phyloP scores from a whole-genome alignment of 2,888 invertebrate species.

The Pseudococcus jackbeardsleyi region DNA sequence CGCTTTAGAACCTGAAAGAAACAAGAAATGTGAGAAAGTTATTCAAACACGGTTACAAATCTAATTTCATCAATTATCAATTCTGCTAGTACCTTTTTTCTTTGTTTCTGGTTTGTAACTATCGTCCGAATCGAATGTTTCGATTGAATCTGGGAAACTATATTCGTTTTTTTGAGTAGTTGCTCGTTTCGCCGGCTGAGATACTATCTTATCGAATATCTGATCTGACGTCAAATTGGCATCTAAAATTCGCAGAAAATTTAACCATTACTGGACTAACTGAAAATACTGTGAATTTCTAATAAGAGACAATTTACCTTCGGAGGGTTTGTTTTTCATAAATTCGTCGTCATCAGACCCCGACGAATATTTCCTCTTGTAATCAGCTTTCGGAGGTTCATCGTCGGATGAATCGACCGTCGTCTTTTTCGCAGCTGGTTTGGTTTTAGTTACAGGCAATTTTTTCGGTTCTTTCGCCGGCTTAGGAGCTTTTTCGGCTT shows the following conservation, averaged over 20 bases:
- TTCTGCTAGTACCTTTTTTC: background rate
- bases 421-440: slow-evolving; percentile 43
- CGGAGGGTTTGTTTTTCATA: background rate
- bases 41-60: background rate
- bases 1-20: background rate
- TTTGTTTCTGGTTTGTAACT: slow-evolving; percentile 1
- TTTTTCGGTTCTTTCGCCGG: slow-evolving; percentile 9
- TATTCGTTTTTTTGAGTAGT: slow-evolving; percentile 57
- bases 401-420: slow-evolving; percentile 8
- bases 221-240: slow-evolving; percentile 8
- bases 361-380: background rate
- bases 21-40: background rate
- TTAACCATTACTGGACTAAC: too few species aligned
- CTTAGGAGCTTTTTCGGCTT: slow-evolving; percentile 44
- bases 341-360: background rate
- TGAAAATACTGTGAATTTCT: too few species aligned
- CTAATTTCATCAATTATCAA: background rate
- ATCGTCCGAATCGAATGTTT: slow-evolving; percentile 58
- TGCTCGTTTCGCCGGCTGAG: slow-evolving; percentile 47
- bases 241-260: background rate
- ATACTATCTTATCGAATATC: slow-evolving; percentile 7
- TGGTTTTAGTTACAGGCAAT: slow-evolving; percentile 39
- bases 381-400: background rate
- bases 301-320: background rate
- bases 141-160: slow-evolving; percentile 61